These are phyloP conservation scores for Homarus americanus DNA, from an alignment of 1,140 invertebrate species.

Conservation along the genomic window DNA sequence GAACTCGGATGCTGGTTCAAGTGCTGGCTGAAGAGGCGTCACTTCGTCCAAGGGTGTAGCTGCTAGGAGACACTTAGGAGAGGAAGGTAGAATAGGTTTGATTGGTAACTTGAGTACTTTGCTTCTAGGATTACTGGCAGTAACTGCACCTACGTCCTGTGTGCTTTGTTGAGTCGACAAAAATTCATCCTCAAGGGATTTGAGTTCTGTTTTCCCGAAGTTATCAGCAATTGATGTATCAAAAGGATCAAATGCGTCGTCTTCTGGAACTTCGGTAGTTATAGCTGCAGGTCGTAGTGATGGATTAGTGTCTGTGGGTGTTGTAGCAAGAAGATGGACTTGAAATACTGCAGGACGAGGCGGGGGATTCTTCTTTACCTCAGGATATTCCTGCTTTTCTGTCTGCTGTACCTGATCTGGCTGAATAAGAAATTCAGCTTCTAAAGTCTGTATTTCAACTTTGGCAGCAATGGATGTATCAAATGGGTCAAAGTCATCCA, in stretches of 20 bases:
- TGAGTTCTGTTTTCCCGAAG: slow-evolving; percentile 85
- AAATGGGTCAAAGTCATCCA: slow-evolving; percentile 77
- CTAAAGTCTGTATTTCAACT: slow-evolving; percentile 69
- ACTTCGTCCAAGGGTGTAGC: slow-evolving; percentile 62
- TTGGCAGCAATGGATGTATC: slow-evolving; percentile 77
- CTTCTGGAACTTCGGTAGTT: slow-evolving; percentile 76
- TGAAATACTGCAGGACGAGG: slow-evolving; percentile 55
- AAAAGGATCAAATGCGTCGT: slow-evolving; percentile 86
- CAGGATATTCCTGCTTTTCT: not conserved
- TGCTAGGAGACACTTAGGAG: slow-evolving; percentile 66
- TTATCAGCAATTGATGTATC: slow-evolving; percentile 89
- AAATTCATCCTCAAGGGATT: slow-evolving; percentile 37
- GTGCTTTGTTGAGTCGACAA: not conserved
- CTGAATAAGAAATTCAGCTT: slow-evolving; percentile 67
- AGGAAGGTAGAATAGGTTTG: slow-evolving; percentile 57
- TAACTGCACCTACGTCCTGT: slow-evolving; percentile 9
- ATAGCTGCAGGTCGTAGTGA: slow-evolving; percentile 65
- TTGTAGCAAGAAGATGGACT: slow-evolving; percentile 57
- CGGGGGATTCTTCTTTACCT: slow-evolving; percentile 37
- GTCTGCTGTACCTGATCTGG: slow-evolving; percentile 23
- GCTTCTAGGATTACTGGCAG: slow-evolving; percentile 18
- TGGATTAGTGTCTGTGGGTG: slow-evolving; percentile 72
- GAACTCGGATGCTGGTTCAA: slow-evolving; percentile 11
- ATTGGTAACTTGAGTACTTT: slow-evolving; percentile 55
- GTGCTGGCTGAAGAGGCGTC: slow-evolving; percentile 56